Conservation (phyloP, 2,888 invertebrate genomes). For the Syrphus vitripennis region DNA sequence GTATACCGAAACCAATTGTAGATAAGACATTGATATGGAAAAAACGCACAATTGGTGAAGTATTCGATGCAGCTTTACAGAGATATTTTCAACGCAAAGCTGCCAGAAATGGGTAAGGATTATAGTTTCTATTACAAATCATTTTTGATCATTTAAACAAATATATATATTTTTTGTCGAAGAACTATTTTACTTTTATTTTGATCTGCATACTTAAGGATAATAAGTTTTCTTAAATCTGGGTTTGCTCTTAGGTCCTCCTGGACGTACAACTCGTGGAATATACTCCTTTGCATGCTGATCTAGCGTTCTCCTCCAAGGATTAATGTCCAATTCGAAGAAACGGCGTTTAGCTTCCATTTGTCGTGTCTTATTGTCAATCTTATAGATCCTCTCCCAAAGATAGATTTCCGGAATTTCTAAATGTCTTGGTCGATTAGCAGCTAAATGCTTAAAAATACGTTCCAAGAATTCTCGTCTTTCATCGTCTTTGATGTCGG, state of each 20-base stretch:
- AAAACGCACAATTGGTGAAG: slow-evolving; percentile 90
- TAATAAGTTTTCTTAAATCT: slow-evolving; percentile 87
- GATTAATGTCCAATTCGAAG: slow-evolving; percentile 86
- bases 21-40: slow-evolving; percentile 90
- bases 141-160: neutral
- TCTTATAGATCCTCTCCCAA: slow-evolving; percentile 93
- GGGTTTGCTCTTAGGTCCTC: slow-evolving; percentile 84
- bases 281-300: slow-evolving; percentile 87
- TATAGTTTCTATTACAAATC: no score
- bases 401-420: slow-evolving; percentile 87
- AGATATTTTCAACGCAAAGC: slow-evolving; percentile 90
- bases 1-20: slow-evolving; percentile 81
- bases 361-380: slow-evolving; percentile 86
- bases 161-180: neutral
- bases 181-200: neutral
- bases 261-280: slow-evolving; percentile 85
- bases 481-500: slow-evolving; percentile 87
- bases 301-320: slow-evolving; percentile 85
- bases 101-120: slow-evolving; percentile 78
- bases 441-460: slow-evolving; percentile 86
- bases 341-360: slow-evolving; percentile 87
- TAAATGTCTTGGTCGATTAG: slow-evolving; percentile 86
- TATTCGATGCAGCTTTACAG: slow-evolving; percentile 88
- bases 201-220: slow-evolving; percentile 79
- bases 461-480: slow-evolving; percentile 87